These are phyloP conservation scores for Megathymus violae DNA, from an alignment of 1,140 invertebrate genomes.

Conservation along the genomic window DNA sequence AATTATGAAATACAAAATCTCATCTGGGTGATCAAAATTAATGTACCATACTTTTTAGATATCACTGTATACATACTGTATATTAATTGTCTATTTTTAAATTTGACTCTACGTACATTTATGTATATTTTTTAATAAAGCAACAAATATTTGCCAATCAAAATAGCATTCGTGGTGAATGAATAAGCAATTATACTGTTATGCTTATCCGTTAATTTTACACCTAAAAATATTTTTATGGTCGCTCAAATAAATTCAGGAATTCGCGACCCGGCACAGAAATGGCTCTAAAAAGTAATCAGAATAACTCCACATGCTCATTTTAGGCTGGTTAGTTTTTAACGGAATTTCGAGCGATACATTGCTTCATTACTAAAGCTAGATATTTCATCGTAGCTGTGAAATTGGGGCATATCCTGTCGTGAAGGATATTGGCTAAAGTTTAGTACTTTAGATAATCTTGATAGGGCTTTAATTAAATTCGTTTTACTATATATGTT, in stretches of 20 bases:
- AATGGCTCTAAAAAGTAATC: not conserved
- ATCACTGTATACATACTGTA: no score
- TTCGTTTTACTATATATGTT: no score
- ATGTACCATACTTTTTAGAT: no score
- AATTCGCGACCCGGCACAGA: not conserved
- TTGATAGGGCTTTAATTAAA: not conserved
- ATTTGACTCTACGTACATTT: no score
- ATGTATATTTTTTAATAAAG: no score
- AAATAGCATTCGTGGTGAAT: no score
- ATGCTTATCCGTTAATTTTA: not conserved
- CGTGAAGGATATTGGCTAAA: not conserved
- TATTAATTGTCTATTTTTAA: no score
- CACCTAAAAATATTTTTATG: slow-evolving; percentile 11
- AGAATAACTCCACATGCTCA: not conserved
- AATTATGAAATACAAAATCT: no score
- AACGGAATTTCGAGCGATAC: slow-evolving; percentile 4
- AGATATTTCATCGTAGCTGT: not conserved
- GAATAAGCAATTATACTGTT: no score
- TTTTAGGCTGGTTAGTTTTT: not conserved
- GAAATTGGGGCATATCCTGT: slow-evolving; percentile 6
- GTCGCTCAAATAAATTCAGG: slow-evolving; percentile 1
- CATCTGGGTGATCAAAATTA: no score
- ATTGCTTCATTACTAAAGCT: not conserved
- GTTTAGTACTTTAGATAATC: not conserved
- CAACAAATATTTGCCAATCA: no score